Evolutionary conservation across 2,797 vertebrate species (phyloP).

Genomic region (Falco columbarius): DNA sequence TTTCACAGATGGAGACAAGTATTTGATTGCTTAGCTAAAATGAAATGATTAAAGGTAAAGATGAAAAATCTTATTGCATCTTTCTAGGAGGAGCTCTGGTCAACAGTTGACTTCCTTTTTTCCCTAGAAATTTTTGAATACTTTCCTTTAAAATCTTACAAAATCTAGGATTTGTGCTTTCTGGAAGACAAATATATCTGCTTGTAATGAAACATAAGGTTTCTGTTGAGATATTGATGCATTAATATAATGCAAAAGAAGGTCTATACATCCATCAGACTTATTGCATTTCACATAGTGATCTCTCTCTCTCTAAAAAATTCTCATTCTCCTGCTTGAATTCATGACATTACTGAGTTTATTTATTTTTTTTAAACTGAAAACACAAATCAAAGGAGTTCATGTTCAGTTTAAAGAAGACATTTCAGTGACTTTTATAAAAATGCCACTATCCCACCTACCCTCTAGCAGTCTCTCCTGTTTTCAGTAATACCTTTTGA

Average conservation of each 20-base stretch:
- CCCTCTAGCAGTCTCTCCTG: neutral
- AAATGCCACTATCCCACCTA: neutral
- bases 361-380: neutral
- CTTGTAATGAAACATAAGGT: neutral
- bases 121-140: neutral
- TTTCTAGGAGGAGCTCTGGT: neutral
- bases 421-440: neutral
- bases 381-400: neutral
- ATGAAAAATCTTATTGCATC: neutral
- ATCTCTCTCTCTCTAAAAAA: neutral
- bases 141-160: neutral
- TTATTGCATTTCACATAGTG: neutral
- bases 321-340: neutral
- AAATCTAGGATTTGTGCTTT: neutral
- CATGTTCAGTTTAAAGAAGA: neutral
- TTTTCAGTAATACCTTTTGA: constrained; percentile 31
- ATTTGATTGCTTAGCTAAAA: neutral
- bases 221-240: neutral
- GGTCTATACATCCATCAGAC: neutral
- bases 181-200: neutral
- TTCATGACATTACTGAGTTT: neutral
- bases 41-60: neutral
- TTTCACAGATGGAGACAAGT: neutral
- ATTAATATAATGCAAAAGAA: neutral
- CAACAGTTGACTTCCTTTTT: neutral